phyloP scores from a whole-genome alignment of 2,113 vertebrate genomes.

The Dromas ardeola region DNA sequence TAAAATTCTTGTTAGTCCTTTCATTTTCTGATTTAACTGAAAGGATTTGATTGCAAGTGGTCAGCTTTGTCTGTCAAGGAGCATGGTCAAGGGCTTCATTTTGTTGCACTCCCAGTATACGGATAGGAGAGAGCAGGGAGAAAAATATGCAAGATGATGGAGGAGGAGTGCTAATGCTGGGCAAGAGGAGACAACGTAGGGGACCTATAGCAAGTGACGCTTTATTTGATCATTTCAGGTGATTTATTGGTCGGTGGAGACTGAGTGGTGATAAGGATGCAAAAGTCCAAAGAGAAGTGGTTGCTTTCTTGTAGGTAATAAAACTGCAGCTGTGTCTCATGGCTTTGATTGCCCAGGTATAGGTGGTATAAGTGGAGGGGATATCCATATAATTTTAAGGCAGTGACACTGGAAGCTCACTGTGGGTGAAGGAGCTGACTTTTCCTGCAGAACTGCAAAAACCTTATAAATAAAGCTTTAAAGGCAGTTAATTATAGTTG shows the following conservation, averaged over 20 bases:
- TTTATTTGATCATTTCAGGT: neutral
- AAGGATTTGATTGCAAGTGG: conserved; percentile 15
- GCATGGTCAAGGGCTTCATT: neutral
- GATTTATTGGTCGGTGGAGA: neutral
- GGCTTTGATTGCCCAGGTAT: neutral
- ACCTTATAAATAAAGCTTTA: neutral
- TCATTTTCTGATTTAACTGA: neutral
- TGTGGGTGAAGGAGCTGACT: neutral
- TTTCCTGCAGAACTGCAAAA: neutral
- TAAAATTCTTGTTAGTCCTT: neutral
- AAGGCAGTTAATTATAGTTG: neutral
- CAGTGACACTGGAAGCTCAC: neutral
- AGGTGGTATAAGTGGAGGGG: neutral
- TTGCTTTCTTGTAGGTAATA: neutral
- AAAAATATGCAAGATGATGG: neutral
- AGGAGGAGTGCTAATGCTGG: neutral
- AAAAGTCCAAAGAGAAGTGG: neutral
- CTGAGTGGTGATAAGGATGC: neutral
- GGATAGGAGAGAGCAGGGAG: conserved; percentile 4
- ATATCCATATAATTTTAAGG: neutral
- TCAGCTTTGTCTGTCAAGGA: conserved; percentile 17
- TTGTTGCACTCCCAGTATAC: neutral
- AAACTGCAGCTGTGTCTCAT: neutral
- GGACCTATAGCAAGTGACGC: neutral
- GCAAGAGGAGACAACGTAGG: neutral